phyloP scores from a whole-genome alignment of 1,140 invertebrate species.

The Brachionus asplanchnoidis region DNA sequence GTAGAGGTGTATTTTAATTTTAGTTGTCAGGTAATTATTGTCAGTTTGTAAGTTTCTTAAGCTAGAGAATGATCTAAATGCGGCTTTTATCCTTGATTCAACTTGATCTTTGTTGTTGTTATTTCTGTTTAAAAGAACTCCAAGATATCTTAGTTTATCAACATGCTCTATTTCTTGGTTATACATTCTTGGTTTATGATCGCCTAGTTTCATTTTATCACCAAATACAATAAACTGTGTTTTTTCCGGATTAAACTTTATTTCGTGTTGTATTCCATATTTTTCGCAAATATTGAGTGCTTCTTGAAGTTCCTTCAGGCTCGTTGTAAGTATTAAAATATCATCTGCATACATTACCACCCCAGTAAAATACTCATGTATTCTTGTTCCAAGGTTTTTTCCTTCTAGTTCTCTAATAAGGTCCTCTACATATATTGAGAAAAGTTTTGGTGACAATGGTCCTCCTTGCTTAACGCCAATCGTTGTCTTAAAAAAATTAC shows the following conservation, averaged over 20 bases:
- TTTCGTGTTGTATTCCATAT: neutral
- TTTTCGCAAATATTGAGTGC: neutral
- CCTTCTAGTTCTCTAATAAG: neutral
- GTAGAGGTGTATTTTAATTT: neutral
- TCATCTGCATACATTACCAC: neutral
- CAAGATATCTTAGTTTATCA: neutral
- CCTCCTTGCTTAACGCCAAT: neutral
- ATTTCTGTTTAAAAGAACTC: neutral
- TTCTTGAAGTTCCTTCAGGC: neutral
- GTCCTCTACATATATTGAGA: neutral
- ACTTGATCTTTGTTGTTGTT: neutral
- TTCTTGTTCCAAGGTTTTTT: neutral
- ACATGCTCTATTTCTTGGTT: neutral
- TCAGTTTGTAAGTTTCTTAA: neutral
- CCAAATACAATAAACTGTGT: neutral
- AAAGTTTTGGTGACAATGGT: neutral
- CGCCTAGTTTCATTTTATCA: neutral
- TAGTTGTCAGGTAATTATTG: neutral
- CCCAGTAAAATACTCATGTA: neutral
- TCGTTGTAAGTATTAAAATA: neutral
- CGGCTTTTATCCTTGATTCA: neutral
- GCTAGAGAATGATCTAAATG: too few relatives aligned
- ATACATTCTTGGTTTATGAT: neutral
- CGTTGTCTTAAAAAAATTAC: neutral
- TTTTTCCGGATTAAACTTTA: neutral